Conservation (phyloP, 37 sponge, comb jelly and placozoan genomes). For the Corticium candelabrum region DNA sequence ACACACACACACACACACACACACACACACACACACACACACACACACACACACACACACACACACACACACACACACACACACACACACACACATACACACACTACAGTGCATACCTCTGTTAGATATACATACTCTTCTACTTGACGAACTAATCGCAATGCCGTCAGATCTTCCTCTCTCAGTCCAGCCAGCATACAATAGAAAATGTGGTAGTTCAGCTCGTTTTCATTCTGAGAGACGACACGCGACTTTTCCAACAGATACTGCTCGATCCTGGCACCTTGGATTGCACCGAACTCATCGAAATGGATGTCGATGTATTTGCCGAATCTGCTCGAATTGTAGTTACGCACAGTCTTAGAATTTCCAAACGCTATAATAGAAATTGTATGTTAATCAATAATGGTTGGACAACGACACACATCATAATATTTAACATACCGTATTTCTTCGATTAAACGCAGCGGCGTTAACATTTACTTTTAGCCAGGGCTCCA, state of each 20-base stretch:
- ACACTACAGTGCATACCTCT: neutral
- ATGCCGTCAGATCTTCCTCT: neutral
- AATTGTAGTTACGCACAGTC: slow-evolving; percentile 2
- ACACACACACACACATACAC: slow-evolving; percentile 25
- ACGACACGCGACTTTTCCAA: slow-evolving; percentile 3
- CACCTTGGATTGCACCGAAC: neutral
- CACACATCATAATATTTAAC: too few relatives aligned
- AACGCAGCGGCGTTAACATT: too few relatives aligned
- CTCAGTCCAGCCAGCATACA: slow-evolving; percentile 1
- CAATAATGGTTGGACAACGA: too few relatives aligned
- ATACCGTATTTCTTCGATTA: too few relatives aligned
- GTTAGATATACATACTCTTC: neutral
- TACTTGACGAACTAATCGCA: neutral
- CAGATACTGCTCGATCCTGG: slow-evolving; percentile 7
- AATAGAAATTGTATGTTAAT: too few relatives aligned
- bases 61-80: slow-evolving; percentile 33
- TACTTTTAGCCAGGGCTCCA: too few relatives aligned
- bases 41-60: slow-evolving; percentile 30
- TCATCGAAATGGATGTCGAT: slow-evolving; percentile 6
- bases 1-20: slow-evolving; percentile 30
- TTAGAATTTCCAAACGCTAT: slow-evolving; percentile 2
- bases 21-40: slow-evolving; percentile 35
- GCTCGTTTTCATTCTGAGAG: neutral
- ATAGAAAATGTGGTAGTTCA: slow-evolving; percentile 11
- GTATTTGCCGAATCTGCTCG: slow-evolving; percentile 3